A percentile compares a stretch with the other conserved stretches of the same genome.
These are phyloP conservation scores for Caenorhabditis wallacei DNA, from an alignment of 2,888 invertebrate genomes.

Conservation along the genomic window DNA sequence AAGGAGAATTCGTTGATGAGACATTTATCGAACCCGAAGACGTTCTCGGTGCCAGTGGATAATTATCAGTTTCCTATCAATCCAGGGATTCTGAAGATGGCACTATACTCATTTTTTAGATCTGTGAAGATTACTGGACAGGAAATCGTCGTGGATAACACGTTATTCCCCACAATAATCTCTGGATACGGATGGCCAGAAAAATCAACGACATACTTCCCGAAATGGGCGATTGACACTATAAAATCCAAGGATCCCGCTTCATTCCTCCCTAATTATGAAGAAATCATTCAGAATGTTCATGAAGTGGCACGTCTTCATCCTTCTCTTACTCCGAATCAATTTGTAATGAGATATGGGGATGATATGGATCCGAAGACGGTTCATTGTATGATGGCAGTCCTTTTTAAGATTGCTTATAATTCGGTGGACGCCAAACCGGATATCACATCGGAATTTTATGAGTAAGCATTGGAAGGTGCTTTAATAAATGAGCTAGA, in stretches of 20 bases:
- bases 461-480: conserved; percentile 43
- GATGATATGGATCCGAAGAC: conserved; percentile 19
- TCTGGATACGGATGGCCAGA: conserved; percentile 53
- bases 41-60: conserved; percentile 48
- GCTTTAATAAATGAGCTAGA: neutral
- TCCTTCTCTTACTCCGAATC: conserved; percentile 23
- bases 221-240: conserved; percentile 49
- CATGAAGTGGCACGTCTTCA: conserved; percentile 12
- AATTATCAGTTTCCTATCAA: conserved; percentile 63
- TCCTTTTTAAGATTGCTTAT: conserved; percentile 20
- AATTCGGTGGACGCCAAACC: neutral
- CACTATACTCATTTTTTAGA: conserved; percentile 66
- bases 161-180: conserved; percentile 18
- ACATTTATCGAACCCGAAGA: conserved; percentile 31
- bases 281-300: conserved; percentile 13
- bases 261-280: conserved; percentile 25
- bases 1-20: conserved; percentile 27
- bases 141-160: conserved; percentile 9
- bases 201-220: conserved; percentile 54
- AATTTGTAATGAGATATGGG: conserved; percentile 36
- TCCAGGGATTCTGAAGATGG: conserved; percentile 73
- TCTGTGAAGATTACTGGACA: conserved; percentile 72
- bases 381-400: conserved; percentile 41
- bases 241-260: conserved; percentile 5
- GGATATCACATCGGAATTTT: conserved; percentile 35